These are phyloP conservation scores for Menidia beryllina DNA, from an alignment of 2,113 vertebrate species.

Conservation along the genomic window DNA sequence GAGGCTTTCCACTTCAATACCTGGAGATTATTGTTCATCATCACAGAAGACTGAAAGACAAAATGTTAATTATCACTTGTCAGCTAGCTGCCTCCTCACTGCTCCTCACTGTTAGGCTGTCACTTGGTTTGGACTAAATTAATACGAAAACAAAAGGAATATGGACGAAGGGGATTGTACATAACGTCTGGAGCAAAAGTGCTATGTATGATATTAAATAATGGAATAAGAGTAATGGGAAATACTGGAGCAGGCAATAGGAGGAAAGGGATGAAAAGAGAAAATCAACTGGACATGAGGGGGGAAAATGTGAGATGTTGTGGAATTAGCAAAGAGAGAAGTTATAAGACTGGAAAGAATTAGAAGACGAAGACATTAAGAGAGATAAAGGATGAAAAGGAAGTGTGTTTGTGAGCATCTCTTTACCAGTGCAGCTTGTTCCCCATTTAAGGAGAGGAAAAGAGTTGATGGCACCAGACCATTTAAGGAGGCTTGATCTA, in stretches of 20 bases:
- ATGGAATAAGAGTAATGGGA: neutral
- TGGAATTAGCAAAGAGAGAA: neutral
- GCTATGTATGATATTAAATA: constrained; percentile 26
- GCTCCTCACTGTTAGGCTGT: constrained; percentile 6
- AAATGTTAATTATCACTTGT: constrained; percentile 56
- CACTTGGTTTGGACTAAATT: constrained; percentile 12
- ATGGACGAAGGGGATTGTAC: neutral
- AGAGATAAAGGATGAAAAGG: constrained; percentile 21
- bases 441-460: constrained; percentile 42
- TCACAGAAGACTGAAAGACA: constrained; percentile 44
- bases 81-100: constrained; percentile 1
- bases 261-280: constrained; percentile 2
- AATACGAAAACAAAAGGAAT: constrained; percentile 2
- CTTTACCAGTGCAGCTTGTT: constrained; percentile 32
- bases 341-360: constrained; percentile 26
- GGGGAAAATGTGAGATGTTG: neutral
- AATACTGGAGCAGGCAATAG: constrained; percentile 1
- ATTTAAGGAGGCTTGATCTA: constrained; percentile 52
- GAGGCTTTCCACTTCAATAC: constrained; percentile 61
- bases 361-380: constrained; percentile 21
- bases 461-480: constrained; percentile 48
- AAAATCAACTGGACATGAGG: neutral
- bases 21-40: constrained; percentile 56
- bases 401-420: constrained; percentile 21
- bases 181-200: constrained; percentile 10